Base-by-base conservation (phyloP, 2,888 invertebrate species). In the Dicycla oo region DNA sequence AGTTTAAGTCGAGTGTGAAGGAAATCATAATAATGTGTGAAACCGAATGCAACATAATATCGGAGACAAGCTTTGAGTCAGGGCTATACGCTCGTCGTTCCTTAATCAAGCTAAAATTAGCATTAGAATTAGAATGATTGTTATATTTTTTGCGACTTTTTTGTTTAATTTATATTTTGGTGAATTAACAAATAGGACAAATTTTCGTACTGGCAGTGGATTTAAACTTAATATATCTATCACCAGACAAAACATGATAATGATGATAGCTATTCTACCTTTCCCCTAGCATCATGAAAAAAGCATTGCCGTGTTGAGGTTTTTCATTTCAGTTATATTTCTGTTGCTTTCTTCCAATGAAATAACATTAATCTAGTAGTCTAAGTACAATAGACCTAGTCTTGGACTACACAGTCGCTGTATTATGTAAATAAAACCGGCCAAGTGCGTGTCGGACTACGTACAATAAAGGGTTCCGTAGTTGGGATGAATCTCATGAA, bases 361-460 rank as follows among this genome's bases (percentile, higher is more conserved):
- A 49, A 56, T 34, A 61, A 13, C 43, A 68, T 49, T 61, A 43
- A 62, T 70, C 38, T 51, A 51, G 61, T 47, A 47, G 20, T 26
- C 13, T 66, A 43, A 79, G 66, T 65, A 79, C 20, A 66, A 58
- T 20, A 38, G 40, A 56, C 62, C 13, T 30, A 53, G n/a, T 47
- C 13, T 43, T 34, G 34, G n/a, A 47, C 43, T 20, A 57, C 45
- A 62, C 40, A 18, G 23, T n/a, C 38, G 30, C 51, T 63, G 34
- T 56, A 56, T 53, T 67, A 73, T 60, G 53, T 64, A 64, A 70
- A 69, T 76, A n/a, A n/a, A n/a, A n/a, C n/a, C n/a, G n/a, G n/a
- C n/a, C n/a, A n/a, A n/a, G n/a, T n/a, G n/a, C n/a, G n/a, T n/a
- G n/a, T n/a, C n/a, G n/a, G n/a, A n/a, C n/a, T n/a, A n/a, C n/a